Conservation (phyloP, 2,113 vertebrate species). For the Clarias macrocephalus region DNA sequence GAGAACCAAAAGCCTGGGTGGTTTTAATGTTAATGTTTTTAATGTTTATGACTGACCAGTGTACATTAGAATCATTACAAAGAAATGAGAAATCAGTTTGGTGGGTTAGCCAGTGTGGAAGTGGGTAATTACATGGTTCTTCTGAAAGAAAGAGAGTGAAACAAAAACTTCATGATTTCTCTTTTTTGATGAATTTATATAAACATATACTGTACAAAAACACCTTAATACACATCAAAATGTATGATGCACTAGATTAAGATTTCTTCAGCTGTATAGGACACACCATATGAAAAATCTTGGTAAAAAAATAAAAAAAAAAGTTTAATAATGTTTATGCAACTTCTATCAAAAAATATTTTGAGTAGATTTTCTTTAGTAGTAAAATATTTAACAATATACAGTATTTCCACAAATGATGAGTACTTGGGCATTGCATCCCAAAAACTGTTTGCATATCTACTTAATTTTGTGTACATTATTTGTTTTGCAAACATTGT, state of each 20-base stretch:
- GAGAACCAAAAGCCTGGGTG: too few species aligned
- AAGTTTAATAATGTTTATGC: neutral
- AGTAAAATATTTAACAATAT: neutral
- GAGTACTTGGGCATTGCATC: neutral
- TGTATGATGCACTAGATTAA: neutral
- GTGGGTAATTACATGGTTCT: neutral
- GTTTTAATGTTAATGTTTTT: too few species aligned
- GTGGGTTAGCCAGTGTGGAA: neutral
- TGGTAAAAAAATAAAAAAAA: too few species aligned
- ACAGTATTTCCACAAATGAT: neutral
- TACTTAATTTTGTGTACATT: neutral
- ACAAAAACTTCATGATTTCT: neutral
- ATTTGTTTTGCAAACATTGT: neutral
- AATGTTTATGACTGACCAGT: too few species aligned
- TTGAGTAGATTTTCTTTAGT: neutral
- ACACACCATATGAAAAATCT: neutral
- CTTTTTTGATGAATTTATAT: neutral
- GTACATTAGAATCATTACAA: neutral
- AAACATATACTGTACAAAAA: neutral
- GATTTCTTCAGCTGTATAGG: neutral
- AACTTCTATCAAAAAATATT: neutral
- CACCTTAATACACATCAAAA: neutral
- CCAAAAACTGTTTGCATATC: neutral
- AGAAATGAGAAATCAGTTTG: neutral
- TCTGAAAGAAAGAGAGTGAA: neutral